Base-by-base conservation (phyloP, 2,113 vertebrate genomes). In the Ascaphus truei region DNA sequence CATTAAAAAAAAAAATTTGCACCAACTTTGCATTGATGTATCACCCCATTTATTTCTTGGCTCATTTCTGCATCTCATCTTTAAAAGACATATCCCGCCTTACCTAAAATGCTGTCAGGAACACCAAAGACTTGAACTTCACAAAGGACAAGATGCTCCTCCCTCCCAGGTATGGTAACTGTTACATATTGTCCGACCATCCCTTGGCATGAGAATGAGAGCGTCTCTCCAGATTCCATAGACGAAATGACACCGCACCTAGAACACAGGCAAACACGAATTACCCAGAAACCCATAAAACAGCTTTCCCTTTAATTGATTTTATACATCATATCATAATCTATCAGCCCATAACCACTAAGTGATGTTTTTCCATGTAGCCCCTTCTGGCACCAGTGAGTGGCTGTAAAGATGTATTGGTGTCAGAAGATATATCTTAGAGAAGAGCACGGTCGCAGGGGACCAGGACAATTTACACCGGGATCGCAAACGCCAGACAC, bases 111-210 rank as follows among this genome's bases (percentile, higher is more conserved):
- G 6, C 34, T 23, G 20, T 23, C 20, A 30, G 27, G 51, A 10
- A 62, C 9, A 25, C 75, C 71, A 30, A 39, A 63, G 12, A 62
- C 68, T 18, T 72, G 68, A 16, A 72, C 68, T 34, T 72, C 68
- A 55, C 68, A 72, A 26, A 72, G 18, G 8, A 63, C 26, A 1
- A 72, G 29, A 34, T 55, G 6, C 15, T 72, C 68, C 9, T 45
- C 26, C 10, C 58, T 47, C 8, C 16, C 58, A 15, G 68, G 68
- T 15, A 72, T 56, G 12, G 30, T 20, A n/a, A 72, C 25, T 1
- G 36, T 55, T 11, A 72, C 68, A 56, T 62, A 63, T 33, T 56
- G 34, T 6, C 68, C 68, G 3, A 55, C 16, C 68, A 72, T 72
- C 12, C 68, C 68, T 16, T 72, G 36, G 20, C 68, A 63, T 3